Conservation (phyloP, 2,888 invertebrate species). For the Nephrotoma guestfalica region DNA sequence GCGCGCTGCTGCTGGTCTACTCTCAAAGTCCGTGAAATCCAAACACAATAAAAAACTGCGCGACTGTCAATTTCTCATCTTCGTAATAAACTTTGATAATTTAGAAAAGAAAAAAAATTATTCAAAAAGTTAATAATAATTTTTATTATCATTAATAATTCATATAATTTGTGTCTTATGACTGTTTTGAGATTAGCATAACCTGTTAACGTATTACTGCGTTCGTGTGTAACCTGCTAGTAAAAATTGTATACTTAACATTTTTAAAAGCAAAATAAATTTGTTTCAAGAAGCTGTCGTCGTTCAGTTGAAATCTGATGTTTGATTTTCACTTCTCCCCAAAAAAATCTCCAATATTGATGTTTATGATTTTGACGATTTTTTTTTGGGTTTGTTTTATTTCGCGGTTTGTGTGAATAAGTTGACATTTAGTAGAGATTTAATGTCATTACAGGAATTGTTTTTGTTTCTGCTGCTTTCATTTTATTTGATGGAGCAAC, state of each 20-base stretch:
- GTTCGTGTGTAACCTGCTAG: not conserved
- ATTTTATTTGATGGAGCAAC: not conserved
- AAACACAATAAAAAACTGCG: not conserved
- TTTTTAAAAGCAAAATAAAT: not conserved
- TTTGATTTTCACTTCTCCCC: not conserved
- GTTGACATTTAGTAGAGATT: not conserved
- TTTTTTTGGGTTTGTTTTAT: not conserved
- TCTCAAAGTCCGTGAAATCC: not conserved
- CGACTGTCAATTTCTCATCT: not conserved
- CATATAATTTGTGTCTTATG: not conserved
- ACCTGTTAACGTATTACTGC: not conserved
- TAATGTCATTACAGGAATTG: not conserved
- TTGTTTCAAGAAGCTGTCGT: not conserved
- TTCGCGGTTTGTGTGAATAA: not conserved
- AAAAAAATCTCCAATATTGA: not conserved
- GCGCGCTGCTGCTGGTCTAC: not conserved
- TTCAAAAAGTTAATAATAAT: not conserved
- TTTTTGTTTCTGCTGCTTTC: not conserved
- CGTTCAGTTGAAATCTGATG: not conserved
- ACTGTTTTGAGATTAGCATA: not conserved
- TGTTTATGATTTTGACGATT: not conserved
- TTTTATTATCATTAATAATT: not conserved
- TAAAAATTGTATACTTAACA: not conserved
- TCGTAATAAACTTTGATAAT: not conserved
- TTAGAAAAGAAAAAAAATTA: not conserved